A percentile compares a stretch with the other conserved stretches of the same genome.
Evolutionary conservation across 1,140 invertebrate genomes (phyloP).

Genomic region (Drosophila repletoides): DNA sequence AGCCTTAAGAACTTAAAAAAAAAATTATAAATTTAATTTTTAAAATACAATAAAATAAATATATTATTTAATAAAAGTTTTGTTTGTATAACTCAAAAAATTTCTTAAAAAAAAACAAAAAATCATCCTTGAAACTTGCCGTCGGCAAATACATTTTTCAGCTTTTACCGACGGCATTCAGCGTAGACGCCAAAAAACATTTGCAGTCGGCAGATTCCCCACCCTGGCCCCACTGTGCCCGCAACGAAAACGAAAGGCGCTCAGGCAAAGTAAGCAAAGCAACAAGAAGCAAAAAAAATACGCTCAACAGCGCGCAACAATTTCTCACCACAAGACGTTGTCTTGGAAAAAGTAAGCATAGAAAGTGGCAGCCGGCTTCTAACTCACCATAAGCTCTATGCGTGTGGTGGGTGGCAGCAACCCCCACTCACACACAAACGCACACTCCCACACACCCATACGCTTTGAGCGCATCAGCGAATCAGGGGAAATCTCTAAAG

Average conservation of each 20-base stretch:
- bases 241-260: constrained; percentile 73
- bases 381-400: constrained; percentile 75
- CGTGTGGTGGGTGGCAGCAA: constrained; percentile 30
- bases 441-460: constrained; percentile 1
- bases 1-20: too few relatives aligned
- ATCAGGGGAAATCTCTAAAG: constrained; percentile 69
- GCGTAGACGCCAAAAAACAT: neutral
- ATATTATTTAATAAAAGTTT: too few relatives aligned
- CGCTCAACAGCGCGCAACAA: constrained; percentile 68
- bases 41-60: too few relatives aligned
- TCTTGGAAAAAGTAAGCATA: constrained; percentile 58
- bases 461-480: constrained; percentile 60
- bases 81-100: too few relatives aligned
- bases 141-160: constrained; percentile 44
- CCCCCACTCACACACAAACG: neutral
- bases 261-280: constrained; percentile 25
- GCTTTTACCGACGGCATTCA: constrained; percentile 62
- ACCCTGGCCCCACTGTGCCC: constrained; percentile 1
- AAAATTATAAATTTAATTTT: too few relatives aligned
- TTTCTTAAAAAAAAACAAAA: too few relatives aligned
- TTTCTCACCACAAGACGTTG: constrained; percentile 72
- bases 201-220: neutral
- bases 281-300: constrained; percentile 35
- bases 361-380: constrained; percentile 44
- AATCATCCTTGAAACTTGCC: too few relatives aligned